Conservation (phyloP, 2,797 vertebrate genomes). For the Notamacropus eugenii region DNA sequence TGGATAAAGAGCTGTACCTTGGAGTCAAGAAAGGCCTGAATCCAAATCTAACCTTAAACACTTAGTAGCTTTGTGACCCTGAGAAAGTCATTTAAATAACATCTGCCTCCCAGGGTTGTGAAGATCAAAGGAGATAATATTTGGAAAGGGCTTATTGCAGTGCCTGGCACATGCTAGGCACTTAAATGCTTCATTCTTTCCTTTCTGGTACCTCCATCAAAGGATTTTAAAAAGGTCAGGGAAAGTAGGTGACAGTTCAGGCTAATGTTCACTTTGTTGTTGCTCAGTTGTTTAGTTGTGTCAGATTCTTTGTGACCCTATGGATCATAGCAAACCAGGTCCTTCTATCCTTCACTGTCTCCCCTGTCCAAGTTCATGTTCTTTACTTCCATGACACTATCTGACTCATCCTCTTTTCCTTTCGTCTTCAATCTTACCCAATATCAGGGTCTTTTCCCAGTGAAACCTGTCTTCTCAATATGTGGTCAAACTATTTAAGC, state of each 20-base stretch:
- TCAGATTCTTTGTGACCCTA: background rate
- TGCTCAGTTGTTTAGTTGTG: background rate
- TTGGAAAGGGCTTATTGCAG: background rate
- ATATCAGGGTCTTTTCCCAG: too few species aligned
- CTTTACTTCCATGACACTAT: background rate
- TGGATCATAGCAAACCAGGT: background rate
- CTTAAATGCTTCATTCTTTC: background rate
- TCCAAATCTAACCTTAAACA: background rate
- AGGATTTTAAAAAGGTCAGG: background rate
- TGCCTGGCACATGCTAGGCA: background rate
- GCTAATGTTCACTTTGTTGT: background rate
- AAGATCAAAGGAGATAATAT: background rate
- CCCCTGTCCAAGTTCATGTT: background rate
- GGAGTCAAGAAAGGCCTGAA: background rate
- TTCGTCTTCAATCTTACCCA: background rate
- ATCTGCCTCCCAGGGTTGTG: background rate
- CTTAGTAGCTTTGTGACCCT: background rate
- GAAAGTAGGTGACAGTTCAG: background rate
- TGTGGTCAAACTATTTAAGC: background rate
- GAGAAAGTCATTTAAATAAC: background rate
- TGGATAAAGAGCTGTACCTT: background rate
- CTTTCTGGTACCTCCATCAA: background rate
- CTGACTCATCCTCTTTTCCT: background rate
- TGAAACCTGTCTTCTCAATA: background rate
- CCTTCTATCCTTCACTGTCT: background rate